Evolutionary conservation across 1,140 invertebrate species (phyloP), one percentile per base, ranked within the genome.

Genomic region (Adelges cooleyi): DNA sequence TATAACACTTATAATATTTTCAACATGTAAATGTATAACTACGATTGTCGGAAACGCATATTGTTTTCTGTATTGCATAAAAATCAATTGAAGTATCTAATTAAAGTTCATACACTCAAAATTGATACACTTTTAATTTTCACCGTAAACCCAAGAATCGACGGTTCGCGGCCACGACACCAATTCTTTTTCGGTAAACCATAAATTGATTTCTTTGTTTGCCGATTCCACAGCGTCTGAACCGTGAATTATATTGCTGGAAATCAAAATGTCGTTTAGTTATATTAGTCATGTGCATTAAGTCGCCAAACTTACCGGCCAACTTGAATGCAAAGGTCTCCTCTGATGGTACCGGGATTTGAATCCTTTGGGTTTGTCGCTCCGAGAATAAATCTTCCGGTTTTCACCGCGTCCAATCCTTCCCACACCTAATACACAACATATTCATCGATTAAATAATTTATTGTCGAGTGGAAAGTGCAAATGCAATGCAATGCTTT

Each of bases 141-240:
- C n/a, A n/a, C n/a, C 92, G 74, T 95, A 95, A 68, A 96, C 80
- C 93, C 92, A 97, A 66, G 82, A 79, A 70, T 89, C 82, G 67
- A 79, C 78, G 74, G 83, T 85, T 59, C 85, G 84, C 66, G 82
- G 81, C 87, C 91, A 97, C 68, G 84, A 80, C 59, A 89, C 80
- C 10, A 95, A 75, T 78, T 98, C 95, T 70, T 92, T 87, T 65
- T 87, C 83, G 65, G 83, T 86, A 76, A 99, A 99, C 96, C 96
- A 99, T 38, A 98, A 79, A 50, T 77, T 81, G 70, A 99, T 98
- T 81, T 99, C 96, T 71, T 92, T 93, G 8, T 95, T 86, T 17
- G 95, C 96, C 18, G 90, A 92, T 70, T 97, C 93, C n/a, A 98
- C 92, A 49, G 89, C 82, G 76, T 98, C 95, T 17, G 93, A 97